Percentiles rank a stretch among this genome's conserved stretches.
Evolutionary conservation across 2,797 vertebrate species (phyloP).

Genomic region (Brachymystax lenok): DNA sequence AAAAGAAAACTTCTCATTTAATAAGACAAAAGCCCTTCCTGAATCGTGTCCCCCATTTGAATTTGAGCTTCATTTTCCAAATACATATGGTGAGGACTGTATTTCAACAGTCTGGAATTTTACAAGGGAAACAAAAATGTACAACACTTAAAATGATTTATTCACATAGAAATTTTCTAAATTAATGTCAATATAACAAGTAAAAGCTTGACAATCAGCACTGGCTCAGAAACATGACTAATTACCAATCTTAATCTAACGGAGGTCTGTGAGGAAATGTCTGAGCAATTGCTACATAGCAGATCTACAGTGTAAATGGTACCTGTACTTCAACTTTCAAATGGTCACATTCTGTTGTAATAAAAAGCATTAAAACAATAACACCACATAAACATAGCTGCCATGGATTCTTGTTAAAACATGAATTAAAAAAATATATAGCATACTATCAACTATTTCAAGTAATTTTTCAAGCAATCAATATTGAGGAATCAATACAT

Average conservation of each 20-base stretch:
- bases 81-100: background rate
- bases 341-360: background rate
- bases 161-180: slow-evolving; percentile 29
- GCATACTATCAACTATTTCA: background rate
- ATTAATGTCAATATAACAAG: slow-evolving; percentile 7
- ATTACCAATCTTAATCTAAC: background rate
- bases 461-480: background rate
- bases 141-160: slow-evolving; percentile 45
- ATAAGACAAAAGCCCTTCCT: too few relatives aligned
- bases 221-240: background rate
- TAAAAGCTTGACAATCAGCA: slow-evolving; percentile 3
- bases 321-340: background rate
- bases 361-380: background rate
- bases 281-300: too few relatives aligned
- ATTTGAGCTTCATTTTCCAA: background rate
- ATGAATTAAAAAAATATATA: background rate
- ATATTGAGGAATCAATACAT: background rate
- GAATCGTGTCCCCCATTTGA: background rate
- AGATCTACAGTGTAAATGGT: background rate
- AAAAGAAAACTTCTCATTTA: too few relatives aligned
- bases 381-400: background rate
- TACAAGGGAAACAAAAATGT: background rate
- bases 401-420: background rate
- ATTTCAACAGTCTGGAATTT: background rate
- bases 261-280: background rate